Evolutionary conservation across 2,113 vertebrate genomes (phyloP), one percentile per base, ranked within the genome.

Genomic region (Physeter macrocephalus): DNA sequence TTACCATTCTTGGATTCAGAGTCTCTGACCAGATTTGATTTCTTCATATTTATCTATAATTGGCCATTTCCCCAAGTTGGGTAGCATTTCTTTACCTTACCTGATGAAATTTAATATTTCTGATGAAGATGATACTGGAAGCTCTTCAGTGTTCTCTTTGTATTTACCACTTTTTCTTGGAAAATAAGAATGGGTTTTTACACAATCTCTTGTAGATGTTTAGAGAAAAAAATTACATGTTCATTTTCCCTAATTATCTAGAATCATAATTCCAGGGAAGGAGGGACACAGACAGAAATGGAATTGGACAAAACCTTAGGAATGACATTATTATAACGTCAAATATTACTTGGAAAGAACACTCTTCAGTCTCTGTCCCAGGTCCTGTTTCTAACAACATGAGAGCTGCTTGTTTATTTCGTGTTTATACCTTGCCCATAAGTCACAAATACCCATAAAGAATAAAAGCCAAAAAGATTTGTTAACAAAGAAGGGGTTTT

Each of bases 1-100:
- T 69, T 87, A 57, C 6, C 27, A 9, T 71, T 88, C 39, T 43
- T 72, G 17, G 7, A 71, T 88, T 90, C 34, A 71, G 64, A 6
- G 49, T 94, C 71, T 96, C 41, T 88, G 69, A 91, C 46, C 14
- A 85, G 17, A 52, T 49, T n/a, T 31, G 4, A 57, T 88, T 94
- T 74, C 49, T 88, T 90, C 18, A 36, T 52, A 27, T 62, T 67
- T 15, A 69, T 36, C 27, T 89, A 1, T 78, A 67, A n/a, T 66
- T 62, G 52, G 5, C 3, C 23, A 95, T 77, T 86, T 95, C 27
- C 43, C 23, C 43, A 61, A 62, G 8, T 2, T 88, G 34, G 12
- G 23, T 67, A 89, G n/a, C 66, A 57, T 92, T 81, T 57, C 94
- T 77, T 94, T 87, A 96, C 67, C 81, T 94, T 87, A 96, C 61